Base-by-base conservation (phyloP, 2,797 vertebrate species). In the Notolabrus celidotus region DNA sequence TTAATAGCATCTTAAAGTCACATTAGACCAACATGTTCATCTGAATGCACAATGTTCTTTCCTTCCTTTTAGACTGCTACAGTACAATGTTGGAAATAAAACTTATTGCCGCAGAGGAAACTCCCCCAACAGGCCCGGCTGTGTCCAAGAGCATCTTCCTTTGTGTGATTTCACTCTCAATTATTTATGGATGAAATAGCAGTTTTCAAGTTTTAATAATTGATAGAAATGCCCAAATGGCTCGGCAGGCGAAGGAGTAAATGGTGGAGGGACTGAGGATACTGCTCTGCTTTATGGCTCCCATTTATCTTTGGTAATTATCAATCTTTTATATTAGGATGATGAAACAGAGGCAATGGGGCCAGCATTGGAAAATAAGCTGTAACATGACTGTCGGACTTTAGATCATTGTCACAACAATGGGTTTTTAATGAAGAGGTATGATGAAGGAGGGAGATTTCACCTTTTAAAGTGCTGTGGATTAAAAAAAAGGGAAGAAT, bases 161-260 rank as follows among this genome's bases (percentile, higher is more conserved):
- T 87, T 87, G 75, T 83, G 81, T 89, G 84, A 82, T 86, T 71
- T 79, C 83, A 71, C 80, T 86, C 60, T 95, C 83, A 95, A 96
- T 96, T 94, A 96, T 96, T 95, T 89, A 96, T 93, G 86, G 95
- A 90, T 83, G 87, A 92, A 95, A 94, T 92, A 93, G 90, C 90
- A 90, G 87, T 95, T 96, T 92, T 89, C 73, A 66, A 90, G 74
- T 87, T 87, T 96, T 94, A 95, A 95, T 95, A 95, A 96, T 96
- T 93, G 86, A 96, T 81, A 76, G 64, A 83, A 89, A 92, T 85
- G 90, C 80, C 89, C 82, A 91, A 93, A 84, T 86, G 89, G 84
- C 86, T 77, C 55, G 70, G 72, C 88, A 79, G 92, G 87, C 82
- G 69, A 91, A 92, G 92, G 90, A 90, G 87, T 92, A 95, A 94